phyloP scores from a whole-genome alignment of 2,113 vertebrate species.

The Lota lota region DNA sequence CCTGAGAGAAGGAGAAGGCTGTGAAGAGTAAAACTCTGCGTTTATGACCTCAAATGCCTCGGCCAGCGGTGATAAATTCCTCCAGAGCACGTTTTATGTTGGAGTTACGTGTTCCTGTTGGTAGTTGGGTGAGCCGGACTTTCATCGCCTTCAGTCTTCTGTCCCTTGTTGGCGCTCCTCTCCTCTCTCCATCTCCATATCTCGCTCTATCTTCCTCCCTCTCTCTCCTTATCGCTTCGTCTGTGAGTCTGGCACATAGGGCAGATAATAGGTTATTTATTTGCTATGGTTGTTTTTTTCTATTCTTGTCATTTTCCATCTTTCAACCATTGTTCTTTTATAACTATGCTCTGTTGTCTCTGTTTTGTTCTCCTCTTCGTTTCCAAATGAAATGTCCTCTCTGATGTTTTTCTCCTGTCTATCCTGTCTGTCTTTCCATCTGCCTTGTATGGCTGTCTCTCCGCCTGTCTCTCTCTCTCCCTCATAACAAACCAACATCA shows the following conservation, averaged over 20 bases:
- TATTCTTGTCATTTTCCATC: no score
- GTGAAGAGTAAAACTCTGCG: conserved; percentile 10
- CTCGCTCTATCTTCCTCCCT: background rate
- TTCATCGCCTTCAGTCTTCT: background rate
- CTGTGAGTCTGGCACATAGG: no score
- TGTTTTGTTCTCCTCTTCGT: no score
- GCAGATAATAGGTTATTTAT: no score
- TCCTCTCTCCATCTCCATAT: background rate
- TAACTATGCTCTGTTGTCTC: no score
- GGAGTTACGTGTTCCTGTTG: conserved; percentile 8
- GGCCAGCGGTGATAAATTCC: conserved; percentile 32
- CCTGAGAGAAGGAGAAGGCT: conserved; percentile 26
- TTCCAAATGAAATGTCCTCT: background rate
- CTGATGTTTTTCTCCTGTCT: no score
- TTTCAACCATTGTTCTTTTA: no score
- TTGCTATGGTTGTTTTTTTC: no score
- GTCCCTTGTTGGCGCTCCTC: background rate
- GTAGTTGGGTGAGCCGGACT: background rate
- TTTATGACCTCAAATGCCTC: conserved; percentile 32
- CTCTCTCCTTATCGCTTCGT: background rate
- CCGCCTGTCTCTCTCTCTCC: no score
- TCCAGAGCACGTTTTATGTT: conserved; percentile 1
- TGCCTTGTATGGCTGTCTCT: no score
- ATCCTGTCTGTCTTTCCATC: no score
- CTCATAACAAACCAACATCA: no score